Conservation (phyloP, 2,797 vertebrate species). For the Holocentrus rufus region DNA sequence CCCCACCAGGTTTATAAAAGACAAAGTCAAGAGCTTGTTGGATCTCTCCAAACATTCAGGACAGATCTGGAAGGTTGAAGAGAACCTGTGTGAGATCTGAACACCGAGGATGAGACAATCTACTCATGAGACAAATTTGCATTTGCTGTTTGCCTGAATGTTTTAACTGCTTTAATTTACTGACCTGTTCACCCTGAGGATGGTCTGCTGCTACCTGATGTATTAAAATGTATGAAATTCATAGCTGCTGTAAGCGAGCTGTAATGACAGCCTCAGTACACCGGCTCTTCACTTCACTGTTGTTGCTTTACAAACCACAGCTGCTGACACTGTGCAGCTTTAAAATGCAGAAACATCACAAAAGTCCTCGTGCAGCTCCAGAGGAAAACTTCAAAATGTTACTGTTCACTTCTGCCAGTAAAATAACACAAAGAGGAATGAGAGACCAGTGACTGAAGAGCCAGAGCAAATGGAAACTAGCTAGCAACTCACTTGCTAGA, state of each 20-base stretch:
- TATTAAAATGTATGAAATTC: constrained; percentile 60
- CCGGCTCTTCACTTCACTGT: constrained; percentile 54
- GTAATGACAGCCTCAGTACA: constrained; percentile 67
- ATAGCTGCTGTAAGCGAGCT: constrained; percentile 47
- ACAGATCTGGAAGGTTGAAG: no score
- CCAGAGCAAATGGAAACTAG: no score
- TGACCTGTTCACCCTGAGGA: constrained; percentile 53
- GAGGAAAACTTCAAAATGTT: not conserved
- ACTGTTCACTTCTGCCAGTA: not conserved
- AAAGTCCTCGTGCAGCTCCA: not conserved
- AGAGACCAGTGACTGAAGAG: no score
- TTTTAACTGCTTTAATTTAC: constrained; percentile 61
- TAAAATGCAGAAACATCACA: constrained; percentile 34
- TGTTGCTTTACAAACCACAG: constrained; percentile 61
- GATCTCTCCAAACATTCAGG: no score
- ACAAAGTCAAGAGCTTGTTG: no score
- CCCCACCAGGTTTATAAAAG: no score
- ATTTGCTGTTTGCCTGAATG: no score
- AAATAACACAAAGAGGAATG: no score
- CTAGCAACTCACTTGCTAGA: no score
- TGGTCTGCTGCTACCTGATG: constrained; percentile 61
- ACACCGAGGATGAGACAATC: constrained; percentile 24
- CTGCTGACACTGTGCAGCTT: constrained; percentile 25
- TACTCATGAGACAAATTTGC: no score
- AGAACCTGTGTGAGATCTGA: no score